These are phyloP conservation scores for Eptesicus fuscus DNA, from an alignment of 2,113 vertebrate species.

Conservation along the genomic window DNA sequence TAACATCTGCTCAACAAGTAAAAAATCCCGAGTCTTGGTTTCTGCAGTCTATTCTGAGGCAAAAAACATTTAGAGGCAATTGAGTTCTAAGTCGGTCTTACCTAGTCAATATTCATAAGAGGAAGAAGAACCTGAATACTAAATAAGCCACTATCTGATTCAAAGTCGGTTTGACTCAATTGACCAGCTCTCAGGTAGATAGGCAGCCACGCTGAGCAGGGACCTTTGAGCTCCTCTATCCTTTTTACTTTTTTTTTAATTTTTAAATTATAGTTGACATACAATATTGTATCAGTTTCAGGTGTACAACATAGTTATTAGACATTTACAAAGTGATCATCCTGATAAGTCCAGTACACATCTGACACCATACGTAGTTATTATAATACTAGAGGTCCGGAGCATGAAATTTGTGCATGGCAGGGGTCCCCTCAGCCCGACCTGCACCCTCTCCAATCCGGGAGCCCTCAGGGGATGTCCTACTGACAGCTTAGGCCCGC, in stretches of 20 bases:
- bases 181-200: background rate
- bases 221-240: background rate
- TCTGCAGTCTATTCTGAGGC: background rate
- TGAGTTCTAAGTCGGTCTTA: background rate
- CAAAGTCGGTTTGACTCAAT: background rate
- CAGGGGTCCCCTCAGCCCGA: no score
- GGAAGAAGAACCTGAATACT: background rate
- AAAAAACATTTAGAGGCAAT: background rate
- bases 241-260: background rate
- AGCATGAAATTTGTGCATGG: no score
- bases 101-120: background rate
- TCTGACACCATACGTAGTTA: background rate
- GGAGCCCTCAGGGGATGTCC: no score
- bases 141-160: background rate
- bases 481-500: no score
- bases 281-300: background rate
- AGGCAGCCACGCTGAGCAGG: background rate
- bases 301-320: background rate
- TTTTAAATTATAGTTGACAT: background rate
- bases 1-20: background rate
- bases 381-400: background rate
- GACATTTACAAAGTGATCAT: background rate
- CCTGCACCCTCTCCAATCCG: no score
- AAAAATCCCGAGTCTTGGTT: background rate
- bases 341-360: background rate